Base-by-base conservation (phyloP, 2,113 vertebrate species). In the Tenrec ecaudatus region DNA sequence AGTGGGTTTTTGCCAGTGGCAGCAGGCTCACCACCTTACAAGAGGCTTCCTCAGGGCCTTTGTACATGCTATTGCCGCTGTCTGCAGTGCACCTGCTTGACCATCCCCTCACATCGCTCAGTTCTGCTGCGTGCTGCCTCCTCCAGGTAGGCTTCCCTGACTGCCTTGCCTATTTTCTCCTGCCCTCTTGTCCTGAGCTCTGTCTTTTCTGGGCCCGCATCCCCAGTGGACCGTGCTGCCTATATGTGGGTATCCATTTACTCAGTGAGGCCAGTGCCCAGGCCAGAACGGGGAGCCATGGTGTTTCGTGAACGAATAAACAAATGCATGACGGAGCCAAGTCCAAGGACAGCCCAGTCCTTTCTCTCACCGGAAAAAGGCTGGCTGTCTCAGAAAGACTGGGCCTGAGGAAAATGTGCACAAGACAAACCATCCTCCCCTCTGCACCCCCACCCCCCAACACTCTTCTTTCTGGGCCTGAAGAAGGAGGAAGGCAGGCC, bases 151-250 rank as follows among this genome's bases (percentile, higher is more conserved):
- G 22, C 43, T 66, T 64, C 76, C 27, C 78, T 31, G 60, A 33
- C 27, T 27, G 58, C 31, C 36, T 36, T 31, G n/a, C 11, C 43
- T 8, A 3, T n/a, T 5, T 57, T 1, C 73, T 14, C 23, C 14
- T 57, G 0, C 2, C 84, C 53, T 68, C 78, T 38, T 31, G 47
- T 38, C 36, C 40, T 29, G 1, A 29, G 57, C 9, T 0, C 5
- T 11, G 29, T 7, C 20, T 19, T 31, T 29, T 43, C 60, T 23
- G 22, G 40, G 83, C 38, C 27, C 1, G 0, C 3, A 4, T 31
- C 6, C 2, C 25, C 2, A 1, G 6, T 38, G 6, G 2, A 0
- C 1, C 0, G 75, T 20, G 7, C 40, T 14, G 0, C 53, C 53
- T 14, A 0, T 25, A 1, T 27, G 29, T 40, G 3, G 12, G 31